Conservation (phyloP, 2,888 invertebrate species). For the Patella depressa region DNA sequence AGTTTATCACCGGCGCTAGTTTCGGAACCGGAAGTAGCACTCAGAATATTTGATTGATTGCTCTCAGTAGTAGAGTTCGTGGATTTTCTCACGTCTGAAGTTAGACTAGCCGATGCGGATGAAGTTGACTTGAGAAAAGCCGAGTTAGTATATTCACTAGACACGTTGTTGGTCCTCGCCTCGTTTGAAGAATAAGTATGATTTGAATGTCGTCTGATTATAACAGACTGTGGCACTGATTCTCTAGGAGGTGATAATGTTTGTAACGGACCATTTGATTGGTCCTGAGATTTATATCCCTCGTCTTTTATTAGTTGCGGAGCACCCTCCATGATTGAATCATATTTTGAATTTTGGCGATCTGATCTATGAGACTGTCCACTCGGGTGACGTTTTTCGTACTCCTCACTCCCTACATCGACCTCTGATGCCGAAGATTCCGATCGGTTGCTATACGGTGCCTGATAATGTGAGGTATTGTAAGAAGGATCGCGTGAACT, state of each 20-base stretch:
- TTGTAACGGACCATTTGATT: constrained; percentile 29
- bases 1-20: constrained; percentile 37
- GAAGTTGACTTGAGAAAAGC: constrained; percentile 21
- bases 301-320: constrained; percentile 39
- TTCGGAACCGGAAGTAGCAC: constrained; percentile 19
- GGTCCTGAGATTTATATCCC: constrained; percentile 38
- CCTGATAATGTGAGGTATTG: constrained; percentile 48
- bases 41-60: constrained; percentile 20
- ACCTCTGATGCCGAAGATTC: constrained; percentile 70
- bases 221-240: constrained; percentile 61
- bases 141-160: constrained; percentile 15
- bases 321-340: constrained; percentile 35
- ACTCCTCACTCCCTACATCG: constrained; percentile 64
- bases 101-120: constrained; percentile 18
- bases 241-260: constrained; percentile 44
- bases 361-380: constrained; percentile 24
- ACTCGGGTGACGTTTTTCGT: constrained; percentile 44
- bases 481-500: constrained; percentile 57
- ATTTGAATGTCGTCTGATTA: constrained; percentile 58
- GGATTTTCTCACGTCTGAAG: constrained; percentile 16
- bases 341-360: constrained; percentile 33
- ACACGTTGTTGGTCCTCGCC: constrained; percentile 9
- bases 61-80: constrained; percentile 26
- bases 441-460: constrained; percentile 67
- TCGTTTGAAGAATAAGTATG: constrained; percentile 25